Base-by-base conservation (phyloP, 2,113 vertebrate species). In the Calypte anna region DNA sequence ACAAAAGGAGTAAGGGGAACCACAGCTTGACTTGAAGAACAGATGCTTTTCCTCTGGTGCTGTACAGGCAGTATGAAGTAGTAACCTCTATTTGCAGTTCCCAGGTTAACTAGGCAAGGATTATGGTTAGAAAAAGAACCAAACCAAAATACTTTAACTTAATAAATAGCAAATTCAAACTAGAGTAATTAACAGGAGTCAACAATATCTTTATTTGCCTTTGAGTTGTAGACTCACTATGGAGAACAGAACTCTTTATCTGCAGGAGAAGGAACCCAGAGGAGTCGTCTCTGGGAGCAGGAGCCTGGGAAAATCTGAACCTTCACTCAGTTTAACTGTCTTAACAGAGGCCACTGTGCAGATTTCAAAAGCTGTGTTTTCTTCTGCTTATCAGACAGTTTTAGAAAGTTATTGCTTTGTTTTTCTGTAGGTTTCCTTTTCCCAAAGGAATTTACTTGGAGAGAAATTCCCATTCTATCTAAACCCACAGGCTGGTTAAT, bases 361-460 rank as follows among this genome's bases (percentile, higher is more conserved):
- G 6, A 36, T 73, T 81, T 74, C 53, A 53, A 33, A 63, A 75
- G 44, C 53, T 48, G 31, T 16, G 17, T 20, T 40, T 93, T 16
- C 40, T 79, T 43, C 54, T 61, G 33, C 57, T 93, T 77, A 72
- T 92, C 53, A 79, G n/a, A 40, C 61, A 66, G 28, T 21, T 94
- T 67, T 54, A 61, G 44, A 31, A 72, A 82, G 50, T 66, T 79
- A 46, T 5, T 0, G 0, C 62, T 91, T 89, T 53, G 40, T 24
- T 79, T 74, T 77, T 80, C 28, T 91, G 84, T 79, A 61, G 22
- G 16, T 76, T 94, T 92, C 40, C 27, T 87, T 84, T 87, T 53
- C 68, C 40, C 24, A 22, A 50, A 84, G 59, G 58, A 75, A 68
- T 88, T 84, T 88, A 53, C n/a, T 83, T 36, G 64, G 68, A 75